Evolutionary conservation across 53 echinoderm and acorn worm genomes (phyloP).

Genomic region (Crossaster papposus): DNA sequence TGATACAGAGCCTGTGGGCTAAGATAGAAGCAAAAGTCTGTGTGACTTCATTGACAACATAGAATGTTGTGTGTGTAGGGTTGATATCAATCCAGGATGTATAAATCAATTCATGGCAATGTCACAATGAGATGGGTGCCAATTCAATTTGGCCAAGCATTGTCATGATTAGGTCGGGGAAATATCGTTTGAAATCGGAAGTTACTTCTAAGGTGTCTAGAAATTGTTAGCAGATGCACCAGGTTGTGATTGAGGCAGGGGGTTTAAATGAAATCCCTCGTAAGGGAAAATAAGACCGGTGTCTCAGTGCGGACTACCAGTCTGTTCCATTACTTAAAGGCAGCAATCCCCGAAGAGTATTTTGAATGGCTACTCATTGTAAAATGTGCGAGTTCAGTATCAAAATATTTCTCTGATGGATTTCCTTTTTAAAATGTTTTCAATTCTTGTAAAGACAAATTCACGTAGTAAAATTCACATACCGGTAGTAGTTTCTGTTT

Average conservation of each 20-base stretch:
- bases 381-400: not conserved
- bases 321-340: not conserved
- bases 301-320: not conserved
- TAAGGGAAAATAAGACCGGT: not conserved
- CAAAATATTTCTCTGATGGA: not conserved
- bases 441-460: no score
- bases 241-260: not conserved
- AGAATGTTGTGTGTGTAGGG: not conserved
- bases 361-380: not conserved
- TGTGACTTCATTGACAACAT: conserved; percentile 1
- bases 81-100: not conserved
- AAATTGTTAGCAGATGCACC: not conserved
- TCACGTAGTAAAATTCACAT: no score
- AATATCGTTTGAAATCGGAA: not conserved
- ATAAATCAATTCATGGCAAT: not conserved
- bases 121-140: not conserved
- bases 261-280: not conserved
- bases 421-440: no score
- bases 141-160: conserved; percentile 36
- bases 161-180: conserved; percentile 26
- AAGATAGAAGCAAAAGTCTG: not conserved
- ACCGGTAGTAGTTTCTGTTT: no score
- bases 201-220: not conserved
- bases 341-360: not conserved
- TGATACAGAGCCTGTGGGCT: conserved; percentile 1